These are phyloP conservation scores for Agrochola lychnidis DNA, from an alignment of 2,888 invertebrate species.

Conservation along the genomic window DNA sequence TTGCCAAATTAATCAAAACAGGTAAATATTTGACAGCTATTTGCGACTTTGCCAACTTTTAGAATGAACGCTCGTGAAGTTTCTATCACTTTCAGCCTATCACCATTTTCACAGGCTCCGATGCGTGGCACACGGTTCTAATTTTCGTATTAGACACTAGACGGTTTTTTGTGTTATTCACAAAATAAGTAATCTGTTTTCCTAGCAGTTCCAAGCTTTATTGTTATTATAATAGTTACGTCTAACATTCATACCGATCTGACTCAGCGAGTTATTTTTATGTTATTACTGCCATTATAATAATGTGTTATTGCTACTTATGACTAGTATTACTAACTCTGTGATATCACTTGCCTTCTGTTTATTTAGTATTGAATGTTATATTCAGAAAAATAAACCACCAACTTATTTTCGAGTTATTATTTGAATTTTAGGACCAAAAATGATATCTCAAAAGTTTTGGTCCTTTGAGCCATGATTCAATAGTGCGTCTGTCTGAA, in stretches of 20 bases:
- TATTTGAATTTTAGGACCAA: not conserved
- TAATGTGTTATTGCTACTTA: conserved; percentile 33
- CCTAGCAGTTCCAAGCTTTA: conserved; percentile 31
- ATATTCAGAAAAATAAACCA: not conserved
- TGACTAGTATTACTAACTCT: conserved; percentile 1
- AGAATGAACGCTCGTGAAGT: too few species aligned
- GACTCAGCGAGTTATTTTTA: conserved; percentile 47
- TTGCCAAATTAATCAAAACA: too few species aligned
- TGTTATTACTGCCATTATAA: conserved; percentile 31
- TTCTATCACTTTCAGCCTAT: not conserved
- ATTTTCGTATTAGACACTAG: not conserved
- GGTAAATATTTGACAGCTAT: too few species aligned
- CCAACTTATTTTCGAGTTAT: too few species aligned
- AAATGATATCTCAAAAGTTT: not conserved
- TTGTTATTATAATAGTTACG: conserved; percentile 50
- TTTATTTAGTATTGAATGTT: not conserved
- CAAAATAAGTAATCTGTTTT: conserved; percentile 29
- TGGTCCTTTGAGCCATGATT: not conserved
- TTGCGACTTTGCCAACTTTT: too few species aligned
- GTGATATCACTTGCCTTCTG: conserved; percentile 2
- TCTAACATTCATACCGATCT: conserved; percentile 30
- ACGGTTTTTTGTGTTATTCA: not conserved
- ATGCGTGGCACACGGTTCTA: not conserved
- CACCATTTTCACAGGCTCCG: not conserved
- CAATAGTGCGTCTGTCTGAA: not conserved